phyloP scores from a whole-genome alignment of 2,888 invertebrate genomes.

The Bimastos eiseni region DNA sequence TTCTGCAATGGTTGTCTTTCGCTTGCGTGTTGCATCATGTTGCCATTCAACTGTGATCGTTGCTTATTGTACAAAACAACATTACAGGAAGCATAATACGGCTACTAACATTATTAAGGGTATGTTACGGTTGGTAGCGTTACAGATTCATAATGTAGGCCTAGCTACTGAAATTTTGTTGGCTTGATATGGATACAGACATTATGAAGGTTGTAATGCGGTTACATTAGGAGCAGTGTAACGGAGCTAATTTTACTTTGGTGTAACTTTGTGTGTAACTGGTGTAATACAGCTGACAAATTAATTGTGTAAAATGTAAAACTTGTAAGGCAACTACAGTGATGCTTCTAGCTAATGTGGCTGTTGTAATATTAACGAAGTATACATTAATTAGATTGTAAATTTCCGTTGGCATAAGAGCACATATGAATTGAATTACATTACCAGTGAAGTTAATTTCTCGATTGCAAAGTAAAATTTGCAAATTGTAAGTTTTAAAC shows the following conservation, averaged over 20 bases:
- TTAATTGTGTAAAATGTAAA: not conserved
- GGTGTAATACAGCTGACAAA: not conserved
- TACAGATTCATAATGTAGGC: too few species aligned
- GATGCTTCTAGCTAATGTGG: not conserved
- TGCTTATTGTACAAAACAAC: not conserved
- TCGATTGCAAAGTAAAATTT: not conserved
- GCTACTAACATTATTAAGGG: not conserved
- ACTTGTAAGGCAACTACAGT: not conserved
- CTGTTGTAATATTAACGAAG: not conserved
- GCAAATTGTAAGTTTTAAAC: not conserved
- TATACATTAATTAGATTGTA: not conserved
- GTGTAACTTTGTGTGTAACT: not conserved
- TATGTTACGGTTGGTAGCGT: too few species aligned
- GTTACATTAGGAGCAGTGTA: not conserved
- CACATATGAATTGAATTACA: not conserved
- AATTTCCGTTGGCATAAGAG: not conserved
- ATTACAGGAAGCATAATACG: not conserved
- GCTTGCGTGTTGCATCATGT: conserved; percentile 13
- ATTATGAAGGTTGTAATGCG: not conserved
- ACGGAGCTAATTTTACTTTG: not conserved
- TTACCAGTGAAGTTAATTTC: not conserved
- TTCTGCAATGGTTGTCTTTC: conserved; percentile 13
- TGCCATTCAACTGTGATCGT: conserved; percentile 13
- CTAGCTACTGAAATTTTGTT: not conserved
- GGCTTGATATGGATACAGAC: not conserved